Percentiles rank a stretch among this genome's conserved stretches.
Conservation (phyloP, 2,888 invertebrate genomes). For the Sthenelais limicola region DNA sequence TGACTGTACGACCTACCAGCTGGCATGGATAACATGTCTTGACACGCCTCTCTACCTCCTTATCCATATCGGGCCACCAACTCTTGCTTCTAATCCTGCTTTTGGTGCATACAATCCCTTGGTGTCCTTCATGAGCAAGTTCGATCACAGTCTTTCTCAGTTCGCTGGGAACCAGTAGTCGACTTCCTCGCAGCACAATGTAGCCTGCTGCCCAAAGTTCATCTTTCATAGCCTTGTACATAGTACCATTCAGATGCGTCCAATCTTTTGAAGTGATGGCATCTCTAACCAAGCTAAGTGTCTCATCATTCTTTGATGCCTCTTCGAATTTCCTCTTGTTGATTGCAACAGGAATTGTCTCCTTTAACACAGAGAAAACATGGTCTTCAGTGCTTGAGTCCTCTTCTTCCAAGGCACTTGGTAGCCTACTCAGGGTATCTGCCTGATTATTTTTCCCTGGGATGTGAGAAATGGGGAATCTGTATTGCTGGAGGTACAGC, state of each 20-base stretch:
- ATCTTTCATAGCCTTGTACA: constrained; percentile 6
- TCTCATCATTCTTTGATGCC: background rate
- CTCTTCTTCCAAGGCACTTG: background rate
- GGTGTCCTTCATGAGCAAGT: background rate
- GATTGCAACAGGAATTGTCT: background rate
- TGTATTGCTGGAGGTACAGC: constrained; percentile 51
- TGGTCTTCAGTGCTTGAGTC: background rate
- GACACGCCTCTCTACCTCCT: constrained; percentile 27
- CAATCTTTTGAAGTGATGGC: constrained; percentile 4
- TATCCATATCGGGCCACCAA: constrained; percentile 43
- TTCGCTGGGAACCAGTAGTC: constrained; percentile 24
- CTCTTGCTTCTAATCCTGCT: constrained; percentile 31
- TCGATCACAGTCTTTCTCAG: background rate
- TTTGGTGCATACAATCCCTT: constrained; percentile 39
- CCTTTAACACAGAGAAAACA: background rate
- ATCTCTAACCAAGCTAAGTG: background rate
- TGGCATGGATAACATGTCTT: constrained; percentile 25
- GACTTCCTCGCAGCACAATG: constrained; percentile 26
- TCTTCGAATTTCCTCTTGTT: background rate
- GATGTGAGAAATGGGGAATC: constrained; percentile 46
- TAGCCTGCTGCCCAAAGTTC: constrained; percentile 29
- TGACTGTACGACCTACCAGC: background rate
- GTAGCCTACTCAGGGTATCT: constrained; percentile 2
- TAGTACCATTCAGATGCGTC: background rate
- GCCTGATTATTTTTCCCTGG: constrained; percentile 51